Evolutionary conservation across 2,113 vertebrate genomes (phyloP), one percentile per base, ranked within the genome.

Genomic region (Morone saxatilis): DNA sequence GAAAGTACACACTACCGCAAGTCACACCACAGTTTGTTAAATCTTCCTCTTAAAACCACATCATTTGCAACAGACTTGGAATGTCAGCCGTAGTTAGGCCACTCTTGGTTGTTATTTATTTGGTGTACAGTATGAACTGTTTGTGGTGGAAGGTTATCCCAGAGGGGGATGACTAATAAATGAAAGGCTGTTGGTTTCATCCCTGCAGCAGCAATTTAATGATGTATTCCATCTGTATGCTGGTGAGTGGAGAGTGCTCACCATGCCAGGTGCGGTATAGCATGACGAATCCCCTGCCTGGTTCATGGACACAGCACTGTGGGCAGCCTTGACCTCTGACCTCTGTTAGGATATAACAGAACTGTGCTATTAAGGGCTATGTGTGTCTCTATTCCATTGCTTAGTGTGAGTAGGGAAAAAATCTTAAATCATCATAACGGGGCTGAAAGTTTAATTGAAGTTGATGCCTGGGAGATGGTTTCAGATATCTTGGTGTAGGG

Each of bases 181-280:
- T 85, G 63, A 88, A 87, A 82, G 71, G 76, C 76, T 83, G 59
- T 75, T 71, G 68, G 80, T 86, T 83, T 87, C 45, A 76, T 89
- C 89, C 85, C 81, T 70, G 86, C 79, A 91, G 91, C 78, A 85
- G 72, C 66, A 43, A 66, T 88, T 87, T 91, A 91, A 89, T 92
- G 88, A 88, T 86, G 78, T 63, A 45, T 83, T 78, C 66, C 75
- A 74, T 82, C 54, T 78, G 71, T 60, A 59, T n/a, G 63, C 57
- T 50, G 53, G 69, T 80, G 50, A 78, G 61, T 47, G 48, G 67
- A 72, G 63, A 83, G 69, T 59, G 71, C 67, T 73, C 84, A 69
- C 8, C 54, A 25, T 73, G 59, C 77, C 77, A 81, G 88, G 88
- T 90, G 76, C 80, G 69, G 70, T 81, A 65, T 76, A 45, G 73